phyloP scores from a whole-genome alignment of 53 echinoderm and acorn worm genomes.

The Astropecten irregularis region DNA sequence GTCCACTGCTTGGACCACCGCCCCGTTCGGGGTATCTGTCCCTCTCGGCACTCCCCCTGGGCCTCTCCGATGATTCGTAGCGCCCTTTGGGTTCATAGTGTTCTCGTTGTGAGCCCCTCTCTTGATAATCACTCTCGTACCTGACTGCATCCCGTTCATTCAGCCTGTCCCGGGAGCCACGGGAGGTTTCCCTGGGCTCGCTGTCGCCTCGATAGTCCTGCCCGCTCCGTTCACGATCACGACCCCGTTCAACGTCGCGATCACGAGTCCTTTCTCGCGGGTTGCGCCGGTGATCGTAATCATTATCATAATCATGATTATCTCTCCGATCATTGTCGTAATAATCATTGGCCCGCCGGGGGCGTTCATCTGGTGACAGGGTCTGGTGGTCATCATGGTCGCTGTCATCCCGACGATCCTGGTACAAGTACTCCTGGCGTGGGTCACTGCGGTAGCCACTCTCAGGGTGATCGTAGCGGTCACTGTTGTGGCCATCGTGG shows the following conservation, averaged over 20 bases:
- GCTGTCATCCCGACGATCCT: conserved; percentile 76
- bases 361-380: conserved; percentile 65
- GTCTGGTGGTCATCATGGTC: conserved; percentile 72
- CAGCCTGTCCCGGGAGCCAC: conserved; percentile 82
- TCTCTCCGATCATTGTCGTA: conserved; percentile 79
- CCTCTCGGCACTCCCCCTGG: conserved; percentile 45
- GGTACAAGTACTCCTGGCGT: conserved; percentile 69
- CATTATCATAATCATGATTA: conserved; percentile 81
- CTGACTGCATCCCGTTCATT: conserved; percentile 92
- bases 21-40: conserved; percentile 80
- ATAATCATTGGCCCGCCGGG: conserved; percentile 62
- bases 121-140: conserved; percentile 87
- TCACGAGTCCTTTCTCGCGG: conserved; percentile 95
- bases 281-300: conserved; percentile 70
- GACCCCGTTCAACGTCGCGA: conserved; percentile 53
- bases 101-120: conserved; percentile 60
- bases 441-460: conserved; percentile 87
- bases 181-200: conserved; percentile 52
- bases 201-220: conserved; percentile 46
- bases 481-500: conserved; percentile 75
- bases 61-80: conserved; percentile 50
- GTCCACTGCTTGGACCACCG: conserved; percentile 60
- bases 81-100: conserved; percentile 74
- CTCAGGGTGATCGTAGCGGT: conserved; percentile 82
- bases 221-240: conserved; percentile 6